Conservation (phyloP, 2,113 vertebrate species). For the Malaclemys terrapin region DNA sequence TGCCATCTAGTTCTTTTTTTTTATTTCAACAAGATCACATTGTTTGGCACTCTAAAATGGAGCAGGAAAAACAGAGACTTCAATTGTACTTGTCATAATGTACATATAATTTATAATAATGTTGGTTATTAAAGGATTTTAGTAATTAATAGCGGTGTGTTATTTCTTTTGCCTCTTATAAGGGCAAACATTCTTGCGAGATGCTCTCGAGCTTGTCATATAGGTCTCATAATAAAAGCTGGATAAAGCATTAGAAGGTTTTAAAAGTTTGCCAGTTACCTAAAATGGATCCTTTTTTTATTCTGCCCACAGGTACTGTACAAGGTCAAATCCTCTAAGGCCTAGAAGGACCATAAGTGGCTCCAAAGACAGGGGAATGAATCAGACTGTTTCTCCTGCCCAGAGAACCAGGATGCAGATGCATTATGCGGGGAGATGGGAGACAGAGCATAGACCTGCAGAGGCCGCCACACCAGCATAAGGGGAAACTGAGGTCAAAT, state of each 20-base stretch:
- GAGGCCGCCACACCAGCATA: rapidly evolving
- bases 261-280: slow-evolving; percentile 59
- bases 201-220: slow-evolving; percentile 73
- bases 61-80: slow-evolving; percentile 66
- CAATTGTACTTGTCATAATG: slow-evolving; percentile 71
- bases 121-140: slow-evolving; percentile 79
- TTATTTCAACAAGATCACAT: slow-evolving; percentile 58
- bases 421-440: not conserved
- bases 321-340: slow-evolving; percentile 32
- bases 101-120: slow-evolving; percentile 73
- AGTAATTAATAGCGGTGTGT: slow-evolving; percentile 70
- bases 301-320: not conserved
- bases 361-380: not conserved
- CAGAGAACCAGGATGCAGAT: not conserved
- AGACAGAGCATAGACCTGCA: not conserved
- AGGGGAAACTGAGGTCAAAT: not conserved
- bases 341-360: slow-evolving; percentile 25
- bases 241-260: not conserved
- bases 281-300: slow-evolving; percentile 6
- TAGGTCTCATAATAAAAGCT: slow-evolving; percentile 62
- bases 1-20: slow-evolving; percentile 40
- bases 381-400: not conserved
- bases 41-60: slow-evolving; percentile 50
- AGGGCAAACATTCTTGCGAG: slow-evolving; percentile 68
- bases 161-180: slow-evolving; percentile 41